Conservation (phyloP, 1,140 invertebrate genomes). For the Varroa destructor region DNA sequence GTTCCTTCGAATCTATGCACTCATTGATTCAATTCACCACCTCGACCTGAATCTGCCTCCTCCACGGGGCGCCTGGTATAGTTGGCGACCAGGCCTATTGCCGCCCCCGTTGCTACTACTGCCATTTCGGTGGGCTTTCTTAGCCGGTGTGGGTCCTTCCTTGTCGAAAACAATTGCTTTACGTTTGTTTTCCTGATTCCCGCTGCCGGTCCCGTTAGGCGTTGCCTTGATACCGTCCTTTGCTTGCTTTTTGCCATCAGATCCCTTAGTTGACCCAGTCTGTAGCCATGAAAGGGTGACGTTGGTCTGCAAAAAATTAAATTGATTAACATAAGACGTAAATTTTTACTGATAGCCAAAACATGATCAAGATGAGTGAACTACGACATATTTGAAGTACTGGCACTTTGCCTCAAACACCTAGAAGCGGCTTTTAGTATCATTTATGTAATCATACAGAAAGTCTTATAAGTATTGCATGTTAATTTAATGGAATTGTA, state of each 20-base stretch:
- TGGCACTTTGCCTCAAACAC: too few species aligned
- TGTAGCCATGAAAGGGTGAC: slow-evolving; percentile 20
- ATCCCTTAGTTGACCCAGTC: neutral
- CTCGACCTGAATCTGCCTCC: slow-evolving; percentile 11
- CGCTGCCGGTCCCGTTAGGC: neutral
- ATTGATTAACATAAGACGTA: neutral
- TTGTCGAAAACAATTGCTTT: slow-evolving; percentile 23
- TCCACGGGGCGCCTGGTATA: slow-evolving; percentile 1
- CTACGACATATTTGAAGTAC: too few species aligned
- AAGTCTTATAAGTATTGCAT: too few species aligned
- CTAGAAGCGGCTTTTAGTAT: too few species aligned
- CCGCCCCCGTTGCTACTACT: too few species aligned
- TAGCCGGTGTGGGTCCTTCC: slow-evolving; percentile 1
- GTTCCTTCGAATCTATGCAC: neutral
- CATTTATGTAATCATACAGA: too few species aligned
- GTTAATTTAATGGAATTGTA: too few species aligned
- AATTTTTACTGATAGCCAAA: neutral
- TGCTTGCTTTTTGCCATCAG: neutral
- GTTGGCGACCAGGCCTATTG: neutral
- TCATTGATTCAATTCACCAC: neutral
- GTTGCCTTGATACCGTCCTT: neutral
- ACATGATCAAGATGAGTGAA: neutral
- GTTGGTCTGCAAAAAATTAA: neutral
- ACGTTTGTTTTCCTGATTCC: slow-evolving; percentile 17
- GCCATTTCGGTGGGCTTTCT: neutral